Evolutionary conservation across 2,113 vertebrate genomes (phyloP).

Genomic region (Microtus pennsylvanicus): DNA sequence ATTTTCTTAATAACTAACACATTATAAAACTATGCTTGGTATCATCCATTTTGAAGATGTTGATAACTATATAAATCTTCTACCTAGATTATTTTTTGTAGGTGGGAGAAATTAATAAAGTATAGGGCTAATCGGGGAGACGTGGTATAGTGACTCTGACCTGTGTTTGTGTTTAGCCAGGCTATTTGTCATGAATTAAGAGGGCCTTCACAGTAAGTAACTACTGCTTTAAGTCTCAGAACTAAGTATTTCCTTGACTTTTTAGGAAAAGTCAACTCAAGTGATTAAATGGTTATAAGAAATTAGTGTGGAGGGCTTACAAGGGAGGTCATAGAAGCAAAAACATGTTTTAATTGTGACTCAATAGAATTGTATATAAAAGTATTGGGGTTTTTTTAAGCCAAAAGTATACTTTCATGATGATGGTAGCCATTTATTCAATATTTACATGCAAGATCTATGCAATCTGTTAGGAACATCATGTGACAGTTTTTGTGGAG

Average conservation of each 20-base stretch:
- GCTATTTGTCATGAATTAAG: not conserved
- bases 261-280: not conserved
- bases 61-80: not conserved
- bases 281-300: conserved; percentile 11
- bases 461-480: not conserved
- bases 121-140: not conserved
- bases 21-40: not conserved
- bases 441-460: not conserved
- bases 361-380: not conserved
- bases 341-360: not conserved
- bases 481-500: conserved; percentile 3
- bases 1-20: not conserved
- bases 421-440: not conserved
- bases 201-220: not conserved
- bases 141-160: not conserved
- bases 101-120: not conserved
- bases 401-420: not conserved
- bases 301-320: not conserved
- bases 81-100: not conserved
- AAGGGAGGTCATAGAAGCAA: not conserved
- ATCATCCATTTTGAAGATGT: not conserved
- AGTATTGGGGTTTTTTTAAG: not conserved
- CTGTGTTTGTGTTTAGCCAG: not conserved
- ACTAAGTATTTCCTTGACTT: not conserved
- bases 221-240: conserved; percentile 27